Evolutionary conservation across 2,888 invertebrate genomes (phyloP).

Genomic region (Perizoma flavofasciatum): DNA sequence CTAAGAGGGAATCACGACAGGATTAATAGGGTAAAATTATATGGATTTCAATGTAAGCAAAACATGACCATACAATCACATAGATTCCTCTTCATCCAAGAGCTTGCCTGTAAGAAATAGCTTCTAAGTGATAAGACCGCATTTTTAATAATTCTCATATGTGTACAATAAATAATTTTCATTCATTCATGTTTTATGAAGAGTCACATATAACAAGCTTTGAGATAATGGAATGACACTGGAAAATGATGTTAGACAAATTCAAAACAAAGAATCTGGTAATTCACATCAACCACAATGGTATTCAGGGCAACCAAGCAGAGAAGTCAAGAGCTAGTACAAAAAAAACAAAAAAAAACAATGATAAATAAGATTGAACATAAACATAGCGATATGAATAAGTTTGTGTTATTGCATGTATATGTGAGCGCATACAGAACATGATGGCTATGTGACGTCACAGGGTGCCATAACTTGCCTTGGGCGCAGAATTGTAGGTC

Average conservation of each 20-base stretch:
- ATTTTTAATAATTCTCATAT: too few relatives aligned
- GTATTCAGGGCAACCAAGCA: background rate
- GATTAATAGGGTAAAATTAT: background rate
- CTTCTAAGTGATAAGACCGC: too few relatives aligned
- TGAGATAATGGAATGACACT: background rate
- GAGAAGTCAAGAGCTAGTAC: too few relatives aligned
- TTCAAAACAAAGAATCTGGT: background rate
- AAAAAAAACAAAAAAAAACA: background rate
- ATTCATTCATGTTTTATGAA: too few relatives aligned
- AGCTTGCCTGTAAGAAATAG: too few relatives aligned
- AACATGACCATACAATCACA: too few relatives aligned
- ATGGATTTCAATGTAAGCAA: too few relatives aligned
- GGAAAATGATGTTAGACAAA: background rate
- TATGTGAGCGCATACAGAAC: conserved; percentile 30
- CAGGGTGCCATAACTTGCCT: conserved; percentile 64
- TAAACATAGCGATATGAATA: too few relatives aligned
- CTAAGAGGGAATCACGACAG: background rate
- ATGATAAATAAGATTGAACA: too few relatives aligned
- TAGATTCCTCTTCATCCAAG: too few relatives aligned
- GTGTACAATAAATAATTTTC: too few relatives aligned
- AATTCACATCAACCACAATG: background rate
- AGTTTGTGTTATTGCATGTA: background rate
- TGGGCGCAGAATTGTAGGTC: conserved; percentile 79
- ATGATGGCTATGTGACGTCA: conserved; percentile 34
- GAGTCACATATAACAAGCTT: background rate